Conservation (phyloP, 2,113 vertebrate species). For the Acinonyx jubatus region DNA sequence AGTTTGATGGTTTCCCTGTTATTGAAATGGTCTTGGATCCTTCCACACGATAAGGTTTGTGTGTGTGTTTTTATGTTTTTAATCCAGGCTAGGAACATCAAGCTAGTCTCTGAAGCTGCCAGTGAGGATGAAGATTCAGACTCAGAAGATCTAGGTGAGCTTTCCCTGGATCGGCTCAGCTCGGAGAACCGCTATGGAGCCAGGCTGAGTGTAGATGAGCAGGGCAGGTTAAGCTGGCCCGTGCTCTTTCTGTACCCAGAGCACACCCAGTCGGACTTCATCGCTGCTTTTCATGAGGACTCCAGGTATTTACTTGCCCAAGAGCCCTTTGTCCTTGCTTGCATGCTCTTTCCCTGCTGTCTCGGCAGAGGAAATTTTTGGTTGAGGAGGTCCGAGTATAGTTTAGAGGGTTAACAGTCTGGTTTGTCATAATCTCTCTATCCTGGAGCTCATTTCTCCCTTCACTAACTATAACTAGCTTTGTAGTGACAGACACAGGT, state of each 20-base stretch:
- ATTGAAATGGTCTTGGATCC: not conserved
- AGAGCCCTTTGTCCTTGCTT: not conserved
- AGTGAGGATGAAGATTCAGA: constrained; percentile 69
- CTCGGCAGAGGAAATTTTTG: not conserved
- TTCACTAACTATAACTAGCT: not conserved
- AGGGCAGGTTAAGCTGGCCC: constrained; percentile 92
- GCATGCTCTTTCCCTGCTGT: not conserved
- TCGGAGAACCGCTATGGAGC: constrained; percentile 86
- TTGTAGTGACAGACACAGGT: not conserved
- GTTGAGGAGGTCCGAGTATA: not conserved
- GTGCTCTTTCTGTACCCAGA: constrained; percentile 97
- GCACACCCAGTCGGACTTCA: constrained; percentile 94
- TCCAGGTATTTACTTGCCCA: constrained; percentile 85
- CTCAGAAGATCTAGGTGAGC: constrained; percentile 79
- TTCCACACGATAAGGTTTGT: not conserved
- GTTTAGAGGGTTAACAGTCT: not conserved
- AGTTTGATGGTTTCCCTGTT: not conserved
- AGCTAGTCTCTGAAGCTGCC: constrained; percentile 76
- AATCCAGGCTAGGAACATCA: constrained; percentile 91
- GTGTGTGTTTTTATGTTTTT: constrained; percentile 2
- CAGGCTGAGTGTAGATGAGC: constrained; percentile 89
- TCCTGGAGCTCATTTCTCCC: not conserved
- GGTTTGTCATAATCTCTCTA: not conserved
- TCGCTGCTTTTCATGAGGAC: constrained; percentile 93
- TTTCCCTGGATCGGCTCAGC: constrained; percentile 86